Evolutionary conservation across 1,140 invertebrate genomes (phyloP), one percentile per base, ranked within the genome.

Genomic region (Papilio polyxenes): DNA sequence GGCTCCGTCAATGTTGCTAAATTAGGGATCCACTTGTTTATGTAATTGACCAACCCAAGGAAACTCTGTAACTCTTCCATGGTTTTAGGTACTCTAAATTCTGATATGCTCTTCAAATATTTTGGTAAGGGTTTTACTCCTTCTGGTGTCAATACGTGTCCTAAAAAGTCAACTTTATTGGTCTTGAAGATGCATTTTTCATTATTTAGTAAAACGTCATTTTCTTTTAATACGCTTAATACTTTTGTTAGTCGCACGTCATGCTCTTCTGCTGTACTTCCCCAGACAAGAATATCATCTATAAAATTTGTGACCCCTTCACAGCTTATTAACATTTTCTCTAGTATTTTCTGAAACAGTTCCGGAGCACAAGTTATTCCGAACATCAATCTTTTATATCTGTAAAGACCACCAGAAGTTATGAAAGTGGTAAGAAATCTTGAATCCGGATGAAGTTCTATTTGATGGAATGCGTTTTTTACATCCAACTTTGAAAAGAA

Each of bases 1-100:
- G 84, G 82, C 81, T 84, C 82, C 48, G 85, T 85, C 49, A 23
- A 72, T 1, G 85, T 82, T 0, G 91, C 82, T 23, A 90, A 89
- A 23, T 90, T 80, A 0, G 84, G 84, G 40, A 94, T 88, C 86
- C 93, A 95, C 83, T 90, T 87, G 8, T 90, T 82, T 79, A 95
- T 92, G 83, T 89, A 95, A 51, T 93, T 93, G 3, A 92, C 82
- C 4, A 94, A 76, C 5, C 92, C 94, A 49, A 95, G 82, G 83
- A 95, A 95, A 44, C 90, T 85, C 83, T 89, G 87, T 9, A 94
- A 77, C 75, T 93, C 85, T 78, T 89, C 90, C 9, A 87, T 82
- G 53, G 86, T 92, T 10, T 72, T 85, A 0, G 92, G 92, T 3
- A 31, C 80, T 0, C 92, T 87, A 80, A 90, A 93, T 0, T 90